Percentiles rank a stretch among this genome's conserved stretches.
These are phyloP conservation scores for Dryocosmus kuriphilus DNA, from an alignment of 2,888 invertebrate genomes.

Conservation along the genomic window DNA sequence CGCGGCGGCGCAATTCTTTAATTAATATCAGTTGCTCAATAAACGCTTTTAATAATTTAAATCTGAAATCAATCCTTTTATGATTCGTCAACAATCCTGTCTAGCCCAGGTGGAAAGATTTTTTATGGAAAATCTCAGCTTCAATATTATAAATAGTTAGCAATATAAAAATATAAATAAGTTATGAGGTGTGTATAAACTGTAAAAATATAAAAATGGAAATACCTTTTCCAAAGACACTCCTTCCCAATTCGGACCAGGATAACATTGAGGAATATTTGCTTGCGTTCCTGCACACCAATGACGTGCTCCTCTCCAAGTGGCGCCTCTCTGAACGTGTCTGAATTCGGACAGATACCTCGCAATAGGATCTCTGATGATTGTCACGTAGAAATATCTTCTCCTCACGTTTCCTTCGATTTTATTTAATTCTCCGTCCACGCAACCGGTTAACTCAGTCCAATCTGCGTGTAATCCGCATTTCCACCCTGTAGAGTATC, in stretches of 20 bases:
- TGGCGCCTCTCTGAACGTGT: constrained; percentile 97
- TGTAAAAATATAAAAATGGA: not conserved
- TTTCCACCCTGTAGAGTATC: constrained; percentile 98
- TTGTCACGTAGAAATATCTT: constrained; percentile 97
- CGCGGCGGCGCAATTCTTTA: no score
- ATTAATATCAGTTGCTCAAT: no score
- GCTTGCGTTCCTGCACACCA: constrained; percentile 83
- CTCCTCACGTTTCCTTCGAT: constrained; percentile 91
- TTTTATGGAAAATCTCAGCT: no score
- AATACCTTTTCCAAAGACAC: constrained; percentile 85
- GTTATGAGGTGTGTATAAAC: not conserved
- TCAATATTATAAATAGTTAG: not conserved
- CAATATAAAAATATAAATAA: not conserved
- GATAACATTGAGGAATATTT: constrained; percentile 91
- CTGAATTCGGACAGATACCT: constrained; percentile 97
- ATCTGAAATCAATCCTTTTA: no score
- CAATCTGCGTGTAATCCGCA: constrained; percentile 99
- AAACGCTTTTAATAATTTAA: no score
- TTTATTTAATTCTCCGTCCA: constrained; percentile 93
- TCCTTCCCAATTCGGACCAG: constrained; percentile 90
- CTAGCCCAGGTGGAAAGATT: no score
- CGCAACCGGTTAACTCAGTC: constrained; percentile 96
- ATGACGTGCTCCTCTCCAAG: constrained; percentile 90
- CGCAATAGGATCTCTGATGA: constrained; percentile 95
- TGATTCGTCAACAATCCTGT: no score